Conservation (phyloP, 2,888 invertebrate species). For the Cantharis flavilabris region DNA sequence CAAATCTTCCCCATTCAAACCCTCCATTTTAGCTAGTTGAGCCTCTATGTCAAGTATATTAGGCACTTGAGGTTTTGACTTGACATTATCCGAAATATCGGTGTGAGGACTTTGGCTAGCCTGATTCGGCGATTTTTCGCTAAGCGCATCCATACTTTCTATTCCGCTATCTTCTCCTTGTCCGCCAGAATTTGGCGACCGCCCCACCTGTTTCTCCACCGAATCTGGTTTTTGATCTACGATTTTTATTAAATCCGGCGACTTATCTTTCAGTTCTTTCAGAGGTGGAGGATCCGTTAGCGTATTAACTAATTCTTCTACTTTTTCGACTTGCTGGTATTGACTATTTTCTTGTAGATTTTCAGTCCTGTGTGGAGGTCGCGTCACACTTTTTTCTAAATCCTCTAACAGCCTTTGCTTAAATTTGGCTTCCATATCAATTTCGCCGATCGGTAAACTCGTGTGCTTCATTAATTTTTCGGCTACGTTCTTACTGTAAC, state of each 20-base stretch:
- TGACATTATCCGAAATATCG: constrained; percentile 43
- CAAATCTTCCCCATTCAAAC: constrained; percentile 48
- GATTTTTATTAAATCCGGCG: constrained; percentile 52
- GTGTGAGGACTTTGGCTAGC: constrained; percentile 74
- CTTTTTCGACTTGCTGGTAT: constrained; percentile 35
- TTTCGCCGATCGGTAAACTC: constrained; percentile 56
- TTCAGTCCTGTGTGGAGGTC: constrained; percentile 49
- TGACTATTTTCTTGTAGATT: constrained; percentile 29
- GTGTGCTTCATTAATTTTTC: constrained; percentile 56
- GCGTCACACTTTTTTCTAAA: constrained; percentile 45
- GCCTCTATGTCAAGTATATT: constrained; percentile 71
- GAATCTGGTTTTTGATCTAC: constrained; percentile 46
- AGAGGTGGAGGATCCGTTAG: constrained; percentile 39
- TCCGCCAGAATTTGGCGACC: constrained; percentile 53
- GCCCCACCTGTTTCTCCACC: constrained; percentile 41
- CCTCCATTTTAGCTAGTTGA: constrained; percentile 72
- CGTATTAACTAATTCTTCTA: constrained; percentile 40
- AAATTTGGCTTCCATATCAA: constrained; percentile 61
- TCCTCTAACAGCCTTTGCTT: constrained; percentile 63
- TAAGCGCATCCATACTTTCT: constrained; percentile 92
- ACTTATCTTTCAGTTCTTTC: constrained; percentile 50
- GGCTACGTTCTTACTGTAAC: constrained; percentile 62
- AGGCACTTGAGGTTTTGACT: constrained; percentile 56
- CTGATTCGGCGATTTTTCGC: constrained; percentile 79
- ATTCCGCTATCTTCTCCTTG: constrained; percentile 90